Evolutionary conservation across 2,113 vertebrate genomes (phyloP).

Genomic region (Phrynocephalus versicolor): DNA sequence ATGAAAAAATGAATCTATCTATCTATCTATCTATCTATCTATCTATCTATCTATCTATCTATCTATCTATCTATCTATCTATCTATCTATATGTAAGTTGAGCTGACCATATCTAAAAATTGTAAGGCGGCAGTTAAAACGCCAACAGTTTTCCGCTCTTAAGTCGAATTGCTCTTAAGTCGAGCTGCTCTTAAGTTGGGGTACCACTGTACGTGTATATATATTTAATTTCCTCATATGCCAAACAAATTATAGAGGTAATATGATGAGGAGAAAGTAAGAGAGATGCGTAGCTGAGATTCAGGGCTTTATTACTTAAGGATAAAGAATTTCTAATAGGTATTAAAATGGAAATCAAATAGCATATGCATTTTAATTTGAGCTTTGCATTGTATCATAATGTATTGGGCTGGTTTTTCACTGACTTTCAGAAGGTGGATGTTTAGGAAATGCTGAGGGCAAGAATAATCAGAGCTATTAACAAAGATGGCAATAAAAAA

Average conservation of each 20-base stretch:
- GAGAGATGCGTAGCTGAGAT: constrained; percentile 70
- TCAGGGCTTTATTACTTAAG: constrained; percentile 77
- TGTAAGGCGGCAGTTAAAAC: no score
- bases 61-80: no score
- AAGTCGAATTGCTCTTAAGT: no score
- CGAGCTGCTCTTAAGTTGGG: no score
- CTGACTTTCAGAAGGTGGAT: constrained; percentile 63
- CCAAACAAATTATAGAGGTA: constrained; percentile 68
- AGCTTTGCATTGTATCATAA: constrained; percentile 58
- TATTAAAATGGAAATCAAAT: constrained; percentile 76
- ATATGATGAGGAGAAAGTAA: constrained; percentile 68
- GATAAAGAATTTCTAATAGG: constrained; percentile 79
- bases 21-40: no score
- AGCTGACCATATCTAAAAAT: no score
- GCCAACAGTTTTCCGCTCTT: no score
- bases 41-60: no score
- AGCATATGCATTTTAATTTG: constrained; percentile 79
- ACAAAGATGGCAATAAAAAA: constrained; percentile 74
- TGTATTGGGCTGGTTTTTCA: constrained; percentile 61
- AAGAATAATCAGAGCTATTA: constrained; percentile 70
- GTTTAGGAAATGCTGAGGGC: constrained; percentile 69
- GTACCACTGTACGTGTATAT: no score
- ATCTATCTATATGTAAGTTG: no score
- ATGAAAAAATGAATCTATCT: no score
- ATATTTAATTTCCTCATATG: constrained; percentile 63